Evolutionary conservation across 2,888 invertebrate species (phyloP), one percentile per base, ranked within the genome.

Genomic region (Siphonodentalium dalli): DNA sequence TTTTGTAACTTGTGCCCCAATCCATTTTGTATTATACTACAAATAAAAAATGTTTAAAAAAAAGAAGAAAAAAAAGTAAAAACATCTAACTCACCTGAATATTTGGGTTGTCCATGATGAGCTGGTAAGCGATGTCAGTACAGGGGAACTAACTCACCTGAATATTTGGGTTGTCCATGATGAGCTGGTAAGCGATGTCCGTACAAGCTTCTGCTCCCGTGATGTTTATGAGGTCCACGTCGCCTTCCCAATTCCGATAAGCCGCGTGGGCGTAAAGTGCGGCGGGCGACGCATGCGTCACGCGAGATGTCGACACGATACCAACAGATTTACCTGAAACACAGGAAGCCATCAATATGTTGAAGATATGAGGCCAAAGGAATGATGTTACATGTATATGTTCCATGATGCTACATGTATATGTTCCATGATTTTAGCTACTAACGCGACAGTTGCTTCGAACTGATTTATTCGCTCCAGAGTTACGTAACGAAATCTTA

Each of bases 261-360:
- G 72, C 50, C 0, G 63, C 33, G 46, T 75, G 68, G 21, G 78
- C 74, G 61, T 77, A 79, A 3, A 68, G 50, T 6, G 74, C 71
- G 11, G 77, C 71, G 1, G 78, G 78, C 3, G 77, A 74, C 39
- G 79, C 79, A 57, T 79, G 79, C 1, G 78, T 78, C 21, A 79
- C 57, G 15, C 79, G 58, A 0, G 78, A 66, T 0, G 70, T 75
- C 1, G 79, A 75, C 1, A 79, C 75, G 4, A 79, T 38, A 3
- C 79, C 79, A 0, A 67, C 68, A 9, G 65, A 51, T 54, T 77
- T 79, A 11, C 72, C 75, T 75, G 31, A 45, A 2, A 13, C 11
- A 20, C 8, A 26, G 13, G 11, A 24, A 8, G n/a, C n/a, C n/a
- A n/a, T n/a, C n/a, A n/a, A n/a, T n/a, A n/a, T n/a, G n/a, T n/a